Conservation (phyloP, 2,888 invertebrate genomes). For the Synergus japonicus region DNA sequence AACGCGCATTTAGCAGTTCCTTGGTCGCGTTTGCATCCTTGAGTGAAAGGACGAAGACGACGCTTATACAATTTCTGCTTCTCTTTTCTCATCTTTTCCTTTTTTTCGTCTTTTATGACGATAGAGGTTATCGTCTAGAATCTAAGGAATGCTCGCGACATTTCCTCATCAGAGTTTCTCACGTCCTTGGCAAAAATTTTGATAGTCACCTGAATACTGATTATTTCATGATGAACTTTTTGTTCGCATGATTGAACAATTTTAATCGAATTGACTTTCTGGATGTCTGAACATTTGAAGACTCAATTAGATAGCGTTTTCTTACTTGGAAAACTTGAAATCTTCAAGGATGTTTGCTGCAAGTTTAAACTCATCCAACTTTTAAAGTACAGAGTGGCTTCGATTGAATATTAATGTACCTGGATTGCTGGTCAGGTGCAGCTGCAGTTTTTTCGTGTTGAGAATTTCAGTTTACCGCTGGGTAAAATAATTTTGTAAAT, state of each 20-base stretch:
- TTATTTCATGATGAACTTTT: neutral
- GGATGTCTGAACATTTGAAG: neutral
- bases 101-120: constrained; percentile 10
- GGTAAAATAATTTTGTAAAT: neutral
- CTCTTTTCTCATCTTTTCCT: constrained; percentile 4
- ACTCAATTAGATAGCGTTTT: neutral
- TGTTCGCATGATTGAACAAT: neutral
- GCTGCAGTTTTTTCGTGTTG: neutral
- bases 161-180: neutral
- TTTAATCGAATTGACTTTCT: neutral
- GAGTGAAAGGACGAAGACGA: constrained; percentile 29
- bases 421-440: neutral
- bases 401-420: neutral
- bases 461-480: neutral
- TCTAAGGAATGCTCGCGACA: neutral
- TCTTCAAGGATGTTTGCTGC: neutral
- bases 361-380: neutral
- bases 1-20: constrained; percentile 19
- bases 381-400: neutral
- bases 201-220: neutral
- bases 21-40: constrained; percentile 24
- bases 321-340: neutral
- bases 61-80: constrained; percentile 3
- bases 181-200: neutral
- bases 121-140: neutral